Percentiles rank a stretch among this genome's conserved stretches.
phyloP scores from a whole-genome alignment of 2,888 invertebrate genomes.

The Mylabris sibirica region DNA sequence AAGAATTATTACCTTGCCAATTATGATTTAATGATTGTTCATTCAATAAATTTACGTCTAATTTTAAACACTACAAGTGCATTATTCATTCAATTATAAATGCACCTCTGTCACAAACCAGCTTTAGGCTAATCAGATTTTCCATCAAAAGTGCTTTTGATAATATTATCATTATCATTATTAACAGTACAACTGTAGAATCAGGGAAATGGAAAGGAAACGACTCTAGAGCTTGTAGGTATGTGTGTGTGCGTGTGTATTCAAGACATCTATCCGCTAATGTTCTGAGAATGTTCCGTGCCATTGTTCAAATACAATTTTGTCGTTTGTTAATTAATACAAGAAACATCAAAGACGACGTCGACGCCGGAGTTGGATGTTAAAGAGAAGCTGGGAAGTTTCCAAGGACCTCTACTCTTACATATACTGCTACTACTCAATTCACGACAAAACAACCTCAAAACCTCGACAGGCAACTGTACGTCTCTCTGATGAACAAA shows the following conservation, averaged over 20 bases:
- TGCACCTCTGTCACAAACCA: not conserved
- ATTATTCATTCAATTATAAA: not conserved
- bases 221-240: not conserved
- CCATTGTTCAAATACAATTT: slow-evolving; percentile 70
- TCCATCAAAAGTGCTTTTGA: slow-evolving; percentile 5
- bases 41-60: slow-evolving; percentile 7
- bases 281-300: slow-evolving; percentile 29
- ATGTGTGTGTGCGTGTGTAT: not conserved
- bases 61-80: slow-evolving; percentile 7
- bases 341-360: slow-evolving; percentile 65
- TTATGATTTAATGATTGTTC: slow-evolving; percentile 50
- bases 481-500: slow-evolving; percentile 6
- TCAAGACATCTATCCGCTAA: slow-evolving; percentile 17
- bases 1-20: slow-evolving; percentile 54
- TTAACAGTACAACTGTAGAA: slow-evolving; percentile 2
- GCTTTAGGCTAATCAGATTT: slow-evolving; percentile 4
- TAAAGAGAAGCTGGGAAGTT: slow-evolving; percentile 58
- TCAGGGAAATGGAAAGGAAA: not conserved
- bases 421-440: not conserved
- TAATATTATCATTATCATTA: slow-evolving; percentile 4
- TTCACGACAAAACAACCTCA: slow-evolving; percentile 32
- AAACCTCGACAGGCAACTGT: slow-evolving; percentile 22
- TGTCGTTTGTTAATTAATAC: slow-evolving; percentile 70
- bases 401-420: slow-evolving; percentile 12
- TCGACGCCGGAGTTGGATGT: slow-evolving; percentile 62